Percentiles rank a stretch among this genome's conserved stretches.
These are phyloP conservation scores for Candoia aspera DNA, from an alignment of 2,113 vertebrate species.

Conservation along the genomic window DNA sequence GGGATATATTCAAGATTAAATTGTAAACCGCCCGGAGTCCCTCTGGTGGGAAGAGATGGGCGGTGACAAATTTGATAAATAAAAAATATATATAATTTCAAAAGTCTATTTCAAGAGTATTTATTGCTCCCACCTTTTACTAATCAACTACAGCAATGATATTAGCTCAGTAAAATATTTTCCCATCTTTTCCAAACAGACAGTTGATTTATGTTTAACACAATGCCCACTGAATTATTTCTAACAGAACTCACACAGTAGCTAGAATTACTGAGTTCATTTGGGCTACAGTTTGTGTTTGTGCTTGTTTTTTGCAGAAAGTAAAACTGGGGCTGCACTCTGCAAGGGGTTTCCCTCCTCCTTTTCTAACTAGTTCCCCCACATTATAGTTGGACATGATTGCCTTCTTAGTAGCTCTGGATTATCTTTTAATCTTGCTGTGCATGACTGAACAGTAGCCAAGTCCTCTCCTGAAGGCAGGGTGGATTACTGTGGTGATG, in stretches of 20 bases:
- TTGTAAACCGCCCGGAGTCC: no score
- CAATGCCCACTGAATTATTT: no score
- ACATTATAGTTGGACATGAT: not conserved
- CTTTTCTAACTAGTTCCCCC: not conserved
- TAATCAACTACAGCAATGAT: no score
- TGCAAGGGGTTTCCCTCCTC: not conserved
- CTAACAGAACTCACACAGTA: no score
- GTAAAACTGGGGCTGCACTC: not conserved
- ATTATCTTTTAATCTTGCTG: not conserved
- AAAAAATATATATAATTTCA: not conserved
- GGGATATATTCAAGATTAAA: not conserved
- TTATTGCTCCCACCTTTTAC: no score
- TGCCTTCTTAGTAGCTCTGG: not conserved
- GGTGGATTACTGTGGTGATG: constrained; percentile 2
- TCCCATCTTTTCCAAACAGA: no score
- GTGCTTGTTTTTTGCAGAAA: not conserved
- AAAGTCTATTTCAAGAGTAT: no score
- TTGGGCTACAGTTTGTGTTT: not conserved
- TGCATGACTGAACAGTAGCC: constrained; percentile 7
- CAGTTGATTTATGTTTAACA: no score
- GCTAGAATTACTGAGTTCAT: no score
- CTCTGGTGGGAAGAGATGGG: no score
- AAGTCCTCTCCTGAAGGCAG: not conserved
- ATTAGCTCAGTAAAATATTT: no score
- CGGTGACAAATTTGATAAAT: no score